These are phyloP conservation scores for Ectobius pallidus DNA, from an alignment of 2,888 invertebrate genomes.

Conservation along the genomic window DNA sequence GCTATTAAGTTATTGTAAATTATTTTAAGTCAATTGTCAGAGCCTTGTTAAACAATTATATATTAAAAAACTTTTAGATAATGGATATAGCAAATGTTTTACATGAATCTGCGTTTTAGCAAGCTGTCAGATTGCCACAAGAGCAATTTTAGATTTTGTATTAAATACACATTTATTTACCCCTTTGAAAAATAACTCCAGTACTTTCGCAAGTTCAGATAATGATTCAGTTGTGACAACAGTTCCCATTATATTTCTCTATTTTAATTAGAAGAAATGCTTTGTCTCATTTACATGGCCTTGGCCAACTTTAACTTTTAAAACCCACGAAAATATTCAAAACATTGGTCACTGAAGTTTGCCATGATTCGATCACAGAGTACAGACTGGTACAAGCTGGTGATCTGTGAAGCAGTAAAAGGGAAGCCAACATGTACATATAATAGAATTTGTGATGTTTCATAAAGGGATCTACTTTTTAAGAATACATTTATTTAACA, in stretches of 20 bases:
- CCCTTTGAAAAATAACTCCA: conserved; percentile 39
- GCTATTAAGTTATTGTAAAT: background rate
- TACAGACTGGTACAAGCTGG: no score
- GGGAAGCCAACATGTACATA: no score
- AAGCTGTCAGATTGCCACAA: background rate
- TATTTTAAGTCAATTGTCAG: background rate
- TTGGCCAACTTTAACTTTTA: background rate
- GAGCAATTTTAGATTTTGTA: background rate
- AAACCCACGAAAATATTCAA: background rate
- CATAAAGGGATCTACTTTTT: no score
- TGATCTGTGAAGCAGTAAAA: no score
- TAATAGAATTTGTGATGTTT: no score
- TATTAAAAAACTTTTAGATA: background rate
- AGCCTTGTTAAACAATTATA: background rate
- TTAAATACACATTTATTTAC: background rate
- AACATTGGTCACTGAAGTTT: no score
- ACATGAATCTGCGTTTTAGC: background rate
- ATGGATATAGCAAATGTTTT: background rate
- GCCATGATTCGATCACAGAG: background rate
- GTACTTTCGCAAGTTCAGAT: conserved; percentile 36
- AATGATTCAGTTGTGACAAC: conserved; percentile 29
- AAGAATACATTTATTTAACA: no score
- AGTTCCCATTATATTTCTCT: conserved; percentile 29
- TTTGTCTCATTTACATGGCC: background rate
- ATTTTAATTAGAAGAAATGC: background rate